A percentile compares a stretch with the other conserved stretches of the same genome.
phyloP scores from a whole-genome alignment of 2,113 vertebrate genomes.

The Chinchilla lanigera region DNA sequence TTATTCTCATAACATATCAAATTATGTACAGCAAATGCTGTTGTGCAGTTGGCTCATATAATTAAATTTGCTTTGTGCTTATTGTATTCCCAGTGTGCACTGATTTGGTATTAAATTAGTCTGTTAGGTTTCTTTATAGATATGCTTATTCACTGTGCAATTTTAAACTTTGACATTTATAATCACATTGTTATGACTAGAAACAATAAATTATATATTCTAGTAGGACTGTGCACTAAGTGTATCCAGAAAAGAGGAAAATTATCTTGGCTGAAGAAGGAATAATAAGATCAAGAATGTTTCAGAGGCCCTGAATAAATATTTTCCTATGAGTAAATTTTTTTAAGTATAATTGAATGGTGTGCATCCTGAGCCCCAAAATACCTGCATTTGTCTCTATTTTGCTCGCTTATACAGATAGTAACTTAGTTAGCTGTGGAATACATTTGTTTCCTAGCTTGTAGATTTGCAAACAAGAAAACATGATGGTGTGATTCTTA shows the following conservation, averaged over 20 bases:
- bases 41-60: neutral
- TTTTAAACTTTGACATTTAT: neutral
- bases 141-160: neutral
- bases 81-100: neutral
- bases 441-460: neutral
- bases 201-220: neutral
- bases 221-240: neutral
- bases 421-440: neutral
- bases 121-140: neutral
- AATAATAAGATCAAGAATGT: neutral
- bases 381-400: neutral
- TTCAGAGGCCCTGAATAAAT: neutral
- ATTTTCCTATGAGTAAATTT: neutral
- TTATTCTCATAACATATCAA: neutral
- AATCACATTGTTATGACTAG: neutral
- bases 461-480: conserved; percentile 3
- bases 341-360: neutral
- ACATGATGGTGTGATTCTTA: neutral
- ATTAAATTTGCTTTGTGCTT: neutral
- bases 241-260: neutral
- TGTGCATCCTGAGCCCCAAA: neutral
- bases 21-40: neutral
- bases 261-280: neutral
- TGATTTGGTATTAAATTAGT: neutral
- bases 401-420: neutral